Base-by-base conservation (phyloP, 2,113 vertebrate genomes). In the Cottus gobio region DNA sequence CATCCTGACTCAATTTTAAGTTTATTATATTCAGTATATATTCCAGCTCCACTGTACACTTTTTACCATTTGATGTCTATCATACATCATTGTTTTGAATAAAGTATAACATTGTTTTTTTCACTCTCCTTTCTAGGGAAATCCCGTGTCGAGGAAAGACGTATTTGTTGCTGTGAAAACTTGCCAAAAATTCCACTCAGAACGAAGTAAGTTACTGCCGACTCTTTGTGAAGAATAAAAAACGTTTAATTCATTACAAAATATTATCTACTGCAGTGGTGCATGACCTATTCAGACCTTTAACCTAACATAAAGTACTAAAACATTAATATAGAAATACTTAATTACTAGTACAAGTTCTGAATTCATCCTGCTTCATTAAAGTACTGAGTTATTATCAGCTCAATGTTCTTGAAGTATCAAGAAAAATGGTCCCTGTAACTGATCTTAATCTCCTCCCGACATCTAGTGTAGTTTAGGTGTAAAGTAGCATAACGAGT, bases 131-230 rank as follows among this genome's bases (percentile, higher is more conserved):
- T 92, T 61, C 56, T 46, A 98, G 97, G 96, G 94, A 81, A 88
- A 93, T 61, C 95, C 95, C 57, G 93, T 97, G 87, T 92, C 93
- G 28, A 96, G 95, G 67, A 93, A 94, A 56, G 93, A 97, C 52
- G 44, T 99, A 65, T 98, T 97, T 95, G 96, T 99, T 90, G 97
- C 96, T 79, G 96, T 98, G 63, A 98, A 99, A 95, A 98, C 97
- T 2, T 98, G 97, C 91, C 93, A 86, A 82, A 97, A 95, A 87
- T 98, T 97, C 94, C 97, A 98, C 78, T 89, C 76, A 36, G 96
- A 97, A 24, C 95, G 97, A 97, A 96, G 91, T 92, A 11, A 24
- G 15, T 28, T 36, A 13, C 26, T 75, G 0, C 7, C 11, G 0
- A 16, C 6, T 7, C 1, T 39, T 56, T 48, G 52, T 58, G 13